phyloP scores from a whole-genome alignment of 2,113 vertebrate species.

The Lethenteron reissneri region DNA sequence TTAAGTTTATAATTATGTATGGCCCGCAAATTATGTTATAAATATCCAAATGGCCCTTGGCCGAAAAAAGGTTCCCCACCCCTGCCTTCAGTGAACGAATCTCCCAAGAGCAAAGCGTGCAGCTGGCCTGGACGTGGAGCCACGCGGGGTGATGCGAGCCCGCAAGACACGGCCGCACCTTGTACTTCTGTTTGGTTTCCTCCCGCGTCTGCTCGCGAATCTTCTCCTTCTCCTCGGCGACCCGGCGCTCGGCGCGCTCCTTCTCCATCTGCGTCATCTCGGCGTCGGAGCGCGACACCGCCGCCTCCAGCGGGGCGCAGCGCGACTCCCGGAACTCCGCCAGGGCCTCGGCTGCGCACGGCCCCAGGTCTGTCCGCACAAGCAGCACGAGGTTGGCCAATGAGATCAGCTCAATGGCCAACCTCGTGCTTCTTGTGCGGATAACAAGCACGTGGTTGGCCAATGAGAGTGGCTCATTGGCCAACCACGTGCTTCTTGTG shows the following conservation, averaged over 20 bases:
- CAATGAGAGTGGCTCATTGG: neutral
- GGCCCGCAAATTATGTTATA: too few relatives aligned
- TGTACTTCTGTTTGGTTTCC: neutral
- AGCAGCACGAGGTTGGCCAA: neutral
- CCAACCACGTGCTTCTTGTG: too few relatives aligned
- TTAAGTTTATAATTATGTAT: too few relatives aligned
- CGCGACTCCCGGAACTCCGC: neutral
- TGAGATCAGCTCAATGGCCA: neutral
- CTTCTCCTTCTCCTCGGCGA: neutral
- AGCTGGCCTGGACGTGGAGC: too few relatives aligned
- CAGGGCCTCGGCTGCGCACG: neutral
- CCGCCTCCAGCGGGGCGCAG: neutral
- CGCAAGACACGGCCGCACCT: neutral
- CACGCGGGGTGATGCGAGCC: too few relatives aligned
- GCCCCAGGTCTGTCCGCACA: slow-evolving; percentile 1
- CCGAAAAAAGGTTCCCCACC: too few relatives aligned
- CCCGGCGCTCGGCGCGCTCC: neutral
- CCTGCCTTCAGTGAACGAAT: too few relatives aligned
- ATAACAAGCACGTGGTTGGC: neutral
- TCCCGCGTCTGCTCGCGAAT: neutral
- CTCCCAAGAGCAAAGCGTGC: too few relatives aligned
- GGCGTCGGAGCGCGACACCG: neutral
- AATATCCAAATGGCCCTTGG: too few relatives aligned
- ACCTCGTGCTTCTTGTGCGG: neutral
- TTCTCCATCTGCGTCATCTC: neutral